phyloP scores from a whole-genome alignment of 2,888 invertebrate species.

The Cataglyphis cursor region DNA sequence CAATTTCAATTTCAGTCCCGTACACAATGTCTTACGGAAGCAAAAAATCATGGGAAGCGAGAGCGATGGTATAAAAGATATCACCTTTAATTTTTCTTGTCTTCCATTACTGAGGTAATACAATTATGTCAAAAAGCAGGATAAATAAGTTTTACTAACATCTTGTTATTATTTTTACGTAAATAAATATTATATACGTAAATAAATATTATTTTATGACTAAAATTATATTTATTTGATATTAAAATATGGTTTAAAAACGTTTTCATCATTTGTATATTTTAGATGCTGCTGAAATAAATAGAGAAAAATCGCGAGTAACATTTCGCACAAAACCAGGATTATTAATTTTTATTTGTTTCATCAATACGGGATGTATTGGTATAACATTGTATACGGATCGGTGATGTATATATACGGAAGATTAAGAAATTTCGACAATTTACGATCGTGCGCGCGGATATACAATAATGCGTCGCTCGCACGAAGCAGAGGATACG shows the following conservation, averaged over 20 bases:
- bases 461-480: conserved; percentile 20
- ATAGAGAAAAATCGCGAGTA: background rate
- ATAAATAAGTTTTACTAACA: background rate
- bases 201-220: background rate
- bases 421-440: conserved; percentile 37
- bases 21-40: conserved; percentile 40
- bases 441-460: conserved; percentile 10
- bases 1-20: conserved; percentile 33
- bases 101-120: background rate
- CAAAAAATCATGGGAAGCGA: conserved; percentile 39
- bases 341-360: background rate
- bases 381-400: background rate
- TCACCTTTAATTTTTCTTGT: conserved; percentile 42
- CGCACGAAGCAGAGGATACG: conserved; percentile 33
- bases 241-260: background rate
- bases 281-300: background rate
- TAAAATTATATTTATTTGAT: background rate
- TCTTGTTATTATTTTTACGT: background rate
- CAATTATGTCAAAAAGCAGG: background rate
- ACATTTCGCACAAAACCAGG: background rate
- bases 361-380: background rate
- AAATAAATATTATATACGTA: too few relatives aligned
- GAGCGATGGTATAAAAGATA: conserved; percentile 9
- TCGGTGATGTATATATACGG: background rate
- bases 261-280: background rate